These are phyloP conservation scores for Formica selysi DNA, from an alignment of 1,140 invertebrate species.

Conservation along the genomic window DNA sequence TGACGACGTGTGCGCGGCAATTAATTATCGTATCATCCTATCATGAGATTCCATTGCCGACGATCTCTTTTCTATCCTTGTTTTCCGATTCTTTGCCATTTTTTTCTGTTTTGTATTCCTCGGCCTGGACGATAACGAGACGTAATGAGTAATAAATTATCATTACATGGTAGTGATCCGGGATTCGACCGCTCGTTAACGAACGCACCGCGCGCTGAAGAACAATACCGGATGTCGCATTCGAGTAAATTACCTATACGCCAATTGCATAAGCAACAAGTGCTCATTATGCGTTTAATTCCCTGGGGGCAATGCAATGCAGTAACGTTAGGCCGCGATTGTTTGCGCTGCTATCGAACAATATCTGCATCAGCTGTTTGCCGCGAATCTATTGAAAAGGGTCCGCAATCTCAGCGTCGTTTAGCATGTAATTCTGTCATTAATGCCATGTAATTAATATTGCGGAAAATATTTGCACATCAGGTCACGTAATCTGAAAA, in stretches of 20 bases:
- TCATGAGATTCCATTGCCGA: conserved; percentile 1
- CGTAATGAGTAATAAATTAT: conserved; percentile 49
- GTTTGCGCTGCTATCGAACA: conserved; percentile 30
- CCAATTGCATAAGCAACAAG: conserved; percentile 70
- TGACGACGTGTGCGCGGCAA: conserved; percentile 34
- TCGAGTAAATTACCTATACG: conserved; percentile 57
- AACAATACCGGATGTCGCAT: conserved; percentile 50
- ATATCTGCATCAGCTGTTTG: conserved; percentile 26
- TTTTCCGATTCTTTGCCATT: conserved; percentile 8
- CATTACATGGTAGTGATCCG: conserved; percentile 18
- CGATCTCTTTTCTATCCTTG: not conserved
- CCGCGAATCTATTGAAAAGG: conserved; percentile 6
- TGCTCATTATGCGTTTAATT: conserved; percentile 65
- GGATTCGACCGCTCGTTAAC: conserved; percentile 52
- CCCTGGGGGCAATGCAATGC: not conserved
- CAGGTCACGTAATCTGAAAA: not conserved
- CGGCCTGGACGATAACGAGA: conserved; percentile 34
- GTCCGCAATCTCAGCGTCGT: not conserved
- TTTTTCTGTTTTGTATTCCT: conserved; percentile 26
- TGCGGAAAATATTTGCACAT: not conserved
- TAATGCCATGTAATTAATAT: not conserved
- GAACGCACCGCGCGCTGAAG: conserved; percentile 33
- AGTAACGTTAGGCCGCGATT: conserved; percentile 46
- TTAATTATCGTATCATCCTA: conserved; percentile 49
- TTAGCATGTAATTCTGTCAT: conserved; percentile 18